Percentiles rank a stretch among this genome's conserved stretches.
Conservation (phyloP, 1,140 invertebrate species). For the Neotoxoptera formosana region DNA sequence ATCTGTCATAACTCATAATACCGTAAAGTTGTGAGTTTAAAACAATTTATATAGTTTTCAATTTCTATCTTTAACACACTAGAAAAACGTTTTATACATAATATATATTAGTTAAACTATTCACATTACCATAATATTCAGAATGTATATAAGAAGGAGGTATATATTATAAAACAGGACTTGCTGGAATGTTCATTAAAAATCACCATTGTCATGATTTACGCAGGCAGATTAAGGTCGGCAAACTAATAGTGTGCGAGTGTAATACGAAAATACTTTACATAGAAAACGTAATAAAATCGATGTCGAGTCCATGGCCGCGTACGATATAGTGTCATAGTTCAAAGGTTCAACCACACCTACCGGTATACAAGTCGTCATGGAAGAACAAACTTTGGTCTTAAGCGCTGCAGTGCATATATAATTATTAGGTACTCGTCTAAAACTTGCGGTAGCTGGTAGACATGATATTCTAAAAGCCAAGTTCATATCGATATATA, state of each 20-base stretch:
- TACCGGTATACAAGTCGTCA: neutral
- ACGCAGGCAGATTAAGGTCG: constrained; percentile 49
- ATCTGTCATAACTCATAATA: too few relatives aligned
- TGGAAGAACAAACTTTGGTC: constrained; percentile 15
- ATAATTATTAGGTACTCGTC: neutral
- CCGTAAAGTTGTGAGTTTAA: neutral
- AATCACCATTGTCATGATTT: constrained; percentile 24
- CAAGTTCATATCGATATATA: neutral
- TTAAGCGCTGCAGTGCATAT: neutral
- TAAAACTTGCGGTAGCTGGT: constrained; percentile 16
- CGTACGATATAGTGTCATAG: constrained; percentile 28
- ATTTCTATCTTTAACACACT: neutral
- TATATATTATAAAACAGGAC: neutral
- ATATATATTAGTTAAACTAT: neutral
- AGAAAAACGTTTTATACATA: neutral
- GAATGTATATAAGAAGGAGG: neutral
- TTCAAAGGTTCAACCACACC: constrained; percentile 52
- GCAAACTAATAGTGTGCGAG: neutral
- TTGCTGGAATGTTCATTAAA: constrained; percentile 13
- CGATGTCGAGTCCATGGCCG: constrained; percentile 43
- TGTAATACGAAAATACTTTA: neutral
- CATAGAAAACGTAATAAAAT: neutral
- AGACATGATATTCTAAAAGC: neutral
- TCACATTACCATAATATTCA: neutral
- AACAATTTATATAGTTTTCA: neutral